Evolutionary conservation across 2,888 invertebrate species (phyloP).

Genomic region (Polyommatus iphigenia): DNA sequence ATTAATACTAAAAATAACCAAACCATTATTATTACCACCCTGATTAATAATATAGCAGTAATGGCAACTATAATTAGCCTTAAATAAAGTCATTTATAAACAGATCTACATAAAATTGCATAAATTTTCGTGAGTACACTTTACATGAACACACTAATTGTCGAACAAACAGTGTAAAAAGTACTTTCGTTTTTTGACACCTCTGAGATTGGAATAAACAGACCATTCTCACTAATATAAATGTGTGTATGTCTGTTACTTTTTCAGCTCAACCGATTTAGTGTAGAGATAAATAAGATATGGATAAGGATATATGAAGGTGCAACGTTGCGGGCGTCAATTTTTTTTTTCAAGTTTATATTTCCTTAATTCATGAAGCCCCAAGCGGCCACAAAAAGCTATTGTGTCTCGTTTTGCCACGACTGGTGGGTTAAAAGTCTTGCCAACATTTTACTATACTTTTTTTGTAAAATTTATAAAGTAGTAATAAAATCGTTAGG

Average conservation of each 20-base stretch:
- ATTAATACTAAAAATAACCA: not conserved
- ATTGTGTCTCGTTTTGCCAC: too few species aligned
- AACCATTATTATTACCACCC: not conserved
- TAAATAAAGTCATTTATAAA: not conserved
- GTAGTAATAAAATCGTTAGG: too few species aligned
- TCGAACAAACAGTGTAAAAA: not conserved
- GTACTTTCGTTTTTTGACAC: not conserved
- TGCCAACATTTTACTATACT: too few species aligned
- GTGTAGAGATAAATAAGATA: not conserved
- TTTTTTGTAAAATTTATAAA: too few species aligned
- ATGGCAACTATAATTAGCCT: not conserved
- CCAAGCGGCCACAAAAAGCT: too few species aligned
- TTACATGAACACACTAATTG: not conserved
- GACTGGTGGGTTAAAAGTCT: too few species aligned
- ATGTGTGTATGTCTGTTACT: not conserved
- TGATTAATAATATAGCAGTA: not conserved
- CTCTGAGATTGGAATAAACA: not conserved
- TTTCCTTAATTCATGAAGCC: too few species aligned
- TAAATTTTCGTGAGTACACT: conserved; percentile 1
- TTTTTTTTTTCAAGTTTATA: too few species aligned
- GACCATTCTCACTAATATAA: not conserved
- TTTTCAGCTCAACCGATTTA: not conserved
- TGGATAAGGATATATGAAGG: too few species aligned
- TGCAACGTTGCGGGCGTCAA: too few species aligned
- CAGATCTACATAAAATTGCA: not conserved